Evolutionary conservation across 1,140 invertebrate species (phyloP).

Genomic region (Drosophila miranda): DNA sequence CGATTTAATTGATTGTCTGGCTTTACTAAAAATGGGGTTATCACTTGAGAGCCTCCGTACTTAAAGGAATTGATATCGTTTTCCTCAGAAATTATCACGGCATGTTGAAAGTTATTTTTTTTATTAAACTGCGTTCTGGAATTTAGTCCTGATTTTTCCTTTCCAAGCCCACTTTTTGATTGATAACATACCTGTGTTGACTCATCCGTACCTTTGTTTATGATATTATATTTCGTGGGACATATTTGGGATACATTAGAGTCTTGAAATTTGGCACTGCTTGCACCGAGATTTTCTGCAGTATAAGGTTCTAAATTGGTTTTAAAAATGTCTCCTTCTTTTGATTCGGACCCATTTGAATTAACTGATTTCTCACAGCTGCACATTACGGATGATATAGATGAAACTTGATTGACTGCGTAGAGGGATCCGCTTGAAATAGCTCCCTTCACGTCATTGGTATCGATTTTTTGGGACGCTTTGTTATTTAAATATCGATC

Average conservation of each 20-base stretch:
- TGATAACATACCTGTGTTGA: constrained; percentile 17
- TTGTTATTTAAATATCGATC: constrained; percentile 73
- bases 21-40: constrained; percentile 17
- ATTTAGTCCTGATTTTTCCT: constrained; percentile 18
- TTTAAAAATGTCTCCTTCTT: constrained; percentile 27
- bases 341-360: constrained; percentile 37
- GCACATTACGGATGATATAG: constrained; percentile 34
- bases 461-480: constrained; percentile 28
- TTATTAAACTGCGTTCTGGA: constrained; percentile 33
- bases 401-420: constrained; percentile 31
- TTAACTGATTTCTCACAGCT: constrained; percentile 40
- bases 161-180: constrained; percentile 26
- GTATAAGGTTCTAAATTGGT: constrained; percentile 32
- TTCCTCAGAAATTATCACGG: constrained; percentile 47
- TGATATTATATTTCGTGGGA: constrained; percentile 11
- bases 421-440: constrained; percentile 36
- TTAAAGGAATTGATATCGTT: constrained; percentile 20
- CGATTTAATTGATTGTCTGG: constrained; percentile 54
- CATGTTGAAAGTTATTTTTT: constrained; percentile 35
- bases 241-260: constrained; percentile 3
- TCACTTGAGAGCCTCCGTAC: constrained; percentile 11
- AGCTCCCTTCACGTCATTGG: constrained; percentile 39
- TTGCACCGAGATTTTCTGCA: constrained; percentile 3
- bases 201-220: constrained; percentile 7
- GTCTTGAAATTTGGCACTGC: constrained; percentile 6